Conservation (phyloP, 2,888 invertebrate species). For the Hypselothyrea guttata region DNA sequence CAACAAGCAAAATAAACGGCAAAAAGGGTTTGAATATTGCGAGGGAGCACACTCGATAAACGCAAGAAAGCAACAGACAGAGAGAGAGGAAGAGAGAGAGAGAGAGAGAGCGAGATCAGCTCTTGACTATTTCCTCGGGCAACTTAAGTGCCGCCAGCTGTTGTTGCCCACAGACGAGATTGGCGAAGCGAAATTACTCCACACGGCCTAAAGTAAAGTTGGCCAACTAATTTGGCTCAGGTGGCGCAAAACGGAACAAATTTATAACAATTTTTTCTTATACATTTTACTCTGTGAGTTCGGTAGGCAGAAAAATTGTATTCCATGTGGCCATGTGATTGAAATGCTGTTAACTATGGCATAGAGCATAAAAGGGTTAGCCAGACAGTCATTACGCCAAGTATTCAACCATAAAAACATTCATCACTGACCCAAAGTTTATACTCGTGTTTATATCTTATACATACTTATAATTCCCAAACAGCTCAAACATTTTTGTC, state of each 20-base stretch:
- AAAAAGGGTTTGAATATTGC: slow-evolving; percentile 51
- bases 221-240: slow-evolving; percentile 76
- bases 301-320: slow-evolving; percentile 29
- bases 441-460: slow-evolving; percentile 1
- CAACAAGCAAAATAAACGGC: slow-evolving; percentile 21
- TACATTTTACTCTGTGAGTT: slow-evolving; percentile 27
- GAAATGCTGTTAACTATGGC: slow-evolving; percentile 25
- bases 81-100: slow-evolving; percentile 21
- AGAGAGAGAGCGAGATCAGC: slow-evolving; percentile 39
- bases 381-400: background rate
- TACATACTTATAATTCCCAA: slow-evolving; percentile 23
- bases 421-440: background rate
- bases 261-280: slow-evolving; percentile 65
- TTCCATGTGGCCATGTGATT: slow-evolving; percentile 52
- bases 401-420: slow-evolving; percentile 34
- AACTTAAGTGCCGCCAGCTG: slow-evolving; percentile 70
- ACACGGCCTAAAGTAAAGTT: slow-evolving; percentile 42
- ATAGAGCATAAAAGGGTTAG: background rate
- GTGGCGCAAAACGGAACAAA: slow-evolving; percentile 71
- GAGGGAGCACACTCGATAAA: slow-evolving; percentile 43
- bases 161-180: slow-evolving; percentile 46
- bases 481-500: slow-evolving; percentile 58
- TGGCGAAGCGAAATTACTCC: slow-evolving; percentile 54
- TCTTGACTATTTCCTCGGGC: slow-evolving; percentile 51
- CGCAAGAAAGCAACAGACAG: slow-evolving; percentile 12